These are phyloP conservation scores for Craseonycteris thonglongyai DNA, from an alignment of 2,113 vertebrate species.

Conservation along the genomic window DNA sequence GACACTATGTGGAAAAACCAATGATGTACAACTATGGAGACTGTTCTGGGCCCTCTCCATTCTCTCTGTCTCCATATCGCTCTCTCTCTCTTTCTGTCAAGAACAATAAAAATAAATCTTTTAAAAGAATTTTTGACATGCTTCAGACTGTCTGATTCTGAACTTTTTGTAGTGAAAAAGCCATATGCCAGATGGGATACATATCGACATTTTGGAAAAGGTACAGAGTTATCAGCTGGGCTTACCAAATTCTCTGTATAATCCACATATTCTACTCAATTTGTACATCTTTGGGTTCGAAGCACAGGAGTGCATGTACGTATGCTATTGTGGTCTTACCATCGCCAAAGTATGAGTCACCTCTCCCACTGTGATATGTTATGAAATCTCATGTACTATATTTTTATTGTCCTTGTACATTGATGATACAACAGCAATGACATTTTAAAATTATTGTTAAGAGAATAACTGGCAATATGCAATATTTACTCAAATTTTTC, in stretches of 20 bases:
- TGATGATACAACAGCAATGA: slow-evolving; percentile 77
- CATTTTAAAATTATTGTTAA: slow-evolving; percentile 90
- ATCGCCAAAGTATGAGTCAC: slow-evolving; percentile 77
- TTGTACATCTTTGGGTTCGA: slow-evolving; percentile 90
- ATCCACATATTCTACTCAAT: slow-evolving; percentile 80
- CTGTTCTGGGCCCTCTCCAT: too few relatives aligned
- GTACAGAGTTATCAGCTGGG: slow-evolving; percentile 75
- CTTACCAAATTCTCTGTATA: slow-evolving; percentile 81
- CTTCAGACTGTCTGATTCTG: slow-evolving; percentile 81
- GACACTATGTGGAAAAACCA: too few relatives aligned
- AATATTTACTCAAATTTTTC: slow-evolving; percentile 77
- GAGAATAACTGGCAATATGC: slow-evolving; percentile 84
- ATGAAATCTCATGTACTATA: slow-evolving; percentile 82
- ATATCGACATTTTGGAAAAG: slow-evolving; percentile 55
- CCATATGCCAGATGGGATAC: slow-evolving; percentile 68
- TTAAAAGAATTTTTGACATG: slow-evolving; percentile 75
- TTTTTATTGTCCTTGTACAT: slow-evolving; percentile 85
- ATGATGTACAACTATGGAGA: too few relatives aligned
- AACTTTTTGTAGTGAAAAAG: slow-evolving; percentile 77
- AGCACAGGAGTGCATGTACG: slow-evolving; percentile 96
- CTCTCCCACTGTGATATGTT: slow-evolving; percentile 76
- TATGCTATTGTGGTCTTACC: slow-evolving; percentile 83
- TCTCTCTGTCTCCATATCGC: too few relatives aligned
- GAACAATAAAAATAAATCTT: too few relatives aligned
- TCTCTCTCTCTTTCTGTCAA: too few relatives aligned